phyloP scores from a whole-genome alignment of 2,113 vertebrate species.

The Rhodinocichla rosea region DNA sequence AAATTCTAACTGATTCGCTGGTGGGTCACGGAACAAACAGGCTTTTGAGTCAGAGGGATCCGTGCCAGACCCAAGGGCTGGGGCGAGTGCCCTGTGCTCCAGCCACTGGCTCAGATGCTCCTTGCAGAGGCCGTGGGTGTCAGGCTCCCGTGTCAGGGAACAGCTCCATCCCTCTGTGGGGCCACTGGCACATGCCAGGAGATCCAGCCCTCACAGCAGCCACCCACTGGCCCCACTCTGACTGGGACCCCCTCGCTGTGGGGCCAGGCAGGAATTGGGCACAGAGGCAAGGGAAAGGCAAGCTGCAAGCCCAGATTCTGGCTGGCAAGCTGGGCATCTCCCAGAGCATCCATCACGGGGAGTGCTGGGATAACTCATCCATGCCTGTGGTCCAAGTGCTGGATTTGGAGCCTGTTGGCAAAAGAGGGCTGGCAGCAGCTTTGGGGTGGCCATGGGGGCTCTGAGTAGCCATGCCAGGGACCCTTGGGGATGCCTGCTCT shows the following conservation, averaged over 20 bases:
- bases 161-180: neutral
- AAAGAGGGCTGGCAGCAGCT: fast-evolving
- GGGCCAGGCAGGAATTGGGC: neutral
- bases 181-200: fast-evolving
- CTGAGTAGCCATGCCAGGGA: neutral
- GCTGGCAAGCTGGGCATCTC: neutral
- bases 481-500: neutral
- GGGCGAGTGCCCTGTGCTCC: neutral
- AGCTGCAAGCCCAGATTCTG: neutral
- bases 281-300: neutral
- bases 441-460: fast-evolving
- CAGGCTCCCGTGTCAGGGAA: fast-evolving
- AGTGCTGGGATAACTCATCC: neutral
- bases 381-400: fast-evolving
- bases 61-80: neutral
- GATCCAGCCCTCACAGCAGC: neutral
- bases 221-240: fast-evolving
- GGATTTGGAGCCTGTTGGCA: neutral
- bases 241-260: neutral
- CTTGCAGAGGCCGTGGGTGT: neutral
- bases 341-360: neutral
- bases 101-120: neutral
- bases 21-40: constrained; percentile 60
- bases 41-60: constrained; percentile 58
- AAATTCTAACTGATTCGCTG: constrained; percentile 3